These are phyloP conservation scores for Rapana venosa DNA, from an alignment of 2,888 invertebrate species.

Conservation along the genomic window DNA sequence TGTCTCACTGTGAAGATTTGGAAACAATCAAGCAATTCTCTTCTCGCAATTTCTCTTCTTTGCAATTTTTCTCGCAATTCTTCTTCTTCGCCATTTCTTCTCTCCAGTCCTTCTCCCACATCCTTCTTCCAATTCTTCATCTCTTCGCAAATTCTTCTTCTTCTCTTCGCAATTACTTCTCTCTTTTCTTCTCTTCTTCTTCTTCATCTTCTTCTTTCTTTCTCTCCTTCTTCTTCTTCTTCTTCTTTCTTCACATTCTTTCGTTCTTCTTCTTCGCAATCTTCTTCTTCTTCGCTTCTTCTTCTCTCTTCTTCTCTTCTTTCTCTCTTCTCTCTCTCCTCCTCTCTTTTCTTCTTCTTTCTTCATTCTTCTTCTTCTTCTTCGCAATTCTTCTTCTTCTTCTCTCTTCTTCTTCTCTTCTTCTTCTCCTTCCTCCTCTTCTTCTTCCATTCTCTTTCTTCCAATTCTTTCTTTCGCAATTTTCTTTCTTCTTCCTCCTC, in stretches of 20 bases:
- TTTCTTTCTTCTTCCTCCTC: not conserved
- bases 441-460: not conserved
- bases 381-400: not conserved
- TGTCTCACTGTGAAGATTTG: no score
- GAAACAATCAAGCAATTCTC: no score
- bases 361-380: not conserved
- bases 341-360: not conserved
- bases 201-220: not conserved
- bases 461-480: not conserved
- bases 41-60: no score
- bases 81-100: no score
- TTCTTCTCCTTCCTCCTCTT: not conserved
- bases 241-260: not conserved
- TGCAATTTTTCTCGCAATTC: no score
- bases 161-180: not conserved
- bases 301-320: not conserved
- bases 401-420: not conserved
- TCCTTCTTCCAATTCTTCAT: no score
- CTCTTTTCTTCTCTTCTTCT: not conserved
- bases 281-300: not conserved
- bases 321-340: not conserved
- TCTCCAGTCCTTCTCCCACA: no score
- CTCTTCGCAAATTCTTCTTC: not conserved
- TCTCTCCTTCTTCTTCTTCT: not conserved
- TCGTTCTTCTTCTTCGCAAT: not conserved